Evolutionary conservation across 2,113 vertebrate genomes (phyloP), one percentile per base, ranked within the genome.

Genomic region (Glaucidium brasilianum): DNA sequence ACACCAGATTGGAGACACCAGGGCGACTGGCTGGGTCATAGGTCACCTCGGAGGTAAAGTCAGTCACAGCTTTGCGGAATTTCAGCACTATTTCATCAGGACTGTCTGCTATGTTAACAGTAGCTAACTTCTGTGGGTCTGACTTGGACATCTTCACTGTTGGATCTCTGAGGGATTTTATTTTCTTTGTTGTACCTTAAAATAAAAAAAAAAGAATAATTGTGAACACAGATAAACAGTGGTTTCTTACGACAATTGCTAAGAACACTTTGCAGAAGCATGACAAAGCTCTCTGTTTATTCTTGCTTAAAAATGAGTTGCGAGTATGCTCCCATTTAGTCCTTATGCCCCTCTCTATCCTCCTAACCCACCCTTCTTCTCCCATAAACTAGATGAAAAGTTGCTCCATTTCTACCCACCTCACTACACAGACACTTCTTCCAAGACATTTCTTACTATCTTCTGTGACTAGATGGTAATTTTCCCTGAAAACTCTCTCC

Each of bases 71-170:
- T 45, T 99, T 99, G 62, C 99, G 99, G 84, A 99, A 97, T 76
- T 99, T 99, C 60, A 98, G 95, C 52, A 97, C 97, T 12, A 99
- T 99, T 76, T 99, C 98, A 2, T 99, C 99, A 0, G 99, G 98
- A 43, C 98, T 98, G 97, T 99, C 99, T 1, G 98, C 99, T 89
- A 99, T 96, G 72, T n/a, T 81, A 12, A 99, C 93, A 0, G 99
- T 99, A 27, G 99, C 99, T 92, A 99, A 95, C 25, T 79, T 94
- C 56, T 99, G 98, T 1, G 99, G 97, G 97, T 99, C 99, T 3
- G 99, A 99, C 94, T 99, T 99, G 15, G 99, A 99, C 99, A 99
- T 99, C 96, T 99, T 99, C 73, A 96, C 96, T 1, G 98, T 76
- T 6, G 99, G 99, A 92, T 99, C 98, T n/a, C 99, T 97, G 37